Evolutionary conservation across 2,113 vertebrate genomes (phyloP).

Genomic region (Mormoops blainvillei): DNA sequence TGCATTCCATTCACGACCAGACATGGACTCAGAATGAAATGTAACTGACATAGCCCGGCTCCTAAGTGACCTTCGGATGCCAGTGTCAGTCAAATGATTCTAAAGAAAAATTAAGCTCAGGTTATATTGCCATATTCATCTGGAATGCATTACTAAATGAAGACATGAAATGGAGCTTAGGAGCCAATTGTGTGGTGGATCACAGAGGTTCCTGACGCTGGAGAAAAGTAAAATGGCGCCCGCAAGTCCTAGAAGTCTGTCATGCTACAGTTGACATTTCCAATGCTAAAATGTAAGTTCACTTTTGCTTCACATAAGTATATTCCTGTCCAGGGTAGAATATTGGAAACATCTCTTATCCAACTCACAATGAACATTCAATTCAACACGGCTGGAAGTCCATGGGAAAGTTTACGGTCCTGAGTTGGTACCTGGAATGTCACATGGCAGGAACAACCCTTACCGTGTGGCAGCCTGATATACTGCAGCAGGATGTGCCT

Average conservation of each 20-base stretch:
- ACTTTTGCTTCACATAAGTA: neutral
- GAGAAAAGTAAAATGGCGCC: neutral
- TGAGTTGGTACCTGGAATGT: neutral
- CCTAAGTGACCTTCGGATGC: conserved; percentile 52
- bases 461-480: neutral
- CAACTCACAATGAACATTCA: neutral
- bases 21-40: conserved; percentile 39
- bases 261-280: neutral
- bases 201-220: neutral
- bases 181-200: neutral
- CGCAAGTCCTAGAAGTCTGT: neutral
- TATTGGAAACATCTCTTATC: neutral
- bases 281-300: neutral
- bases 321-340: neutral
- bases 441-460: neutral
- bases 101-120: conserved; percentile 32
- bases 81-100: conserved; percentile 43
- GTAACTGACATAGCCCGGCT: conserved; percentile 15
- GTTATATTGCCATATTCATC: conserved; percentile 8
- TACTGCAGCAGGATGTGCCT: neutral
- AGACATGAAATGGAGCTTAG: neutral
- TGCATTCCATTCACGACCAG: conserved; percentile 37
- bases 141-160: conserved; percentile 47
- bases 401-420: neutral
- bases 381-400: neutral